Evolutionary conservation across 2,888 invertebrate genomes (phyloP).

Genomic region (Platycheirus rosarum): DNA sequence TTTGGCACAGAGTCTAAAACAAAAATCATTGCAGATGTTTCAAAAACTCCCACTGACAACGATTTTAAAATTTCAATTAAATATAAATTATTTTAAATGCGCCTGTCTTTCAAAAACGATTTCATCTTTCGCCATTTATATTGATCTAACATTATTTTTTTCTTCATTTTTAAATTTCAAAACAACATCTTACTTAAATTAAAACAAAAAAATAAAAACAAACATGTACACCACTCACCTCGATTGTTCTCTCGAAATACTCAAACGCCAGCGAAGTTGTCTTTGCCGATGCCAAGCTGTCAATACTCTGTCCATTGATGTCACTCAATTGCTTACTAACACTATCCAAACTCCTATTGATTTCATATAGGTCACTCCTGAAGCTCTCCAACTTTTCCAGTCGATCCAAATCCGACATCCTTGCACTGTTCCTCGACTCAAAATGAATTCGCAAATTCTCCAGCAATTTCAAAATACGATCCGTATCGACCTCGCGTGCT

Average conservation of each 20-base stretch:
- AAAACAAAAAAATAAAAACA: conserved; percentile 21
- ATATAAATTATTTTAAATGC: conserved; percentile 33
- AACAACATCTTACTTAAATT: conserved; percentile 2
- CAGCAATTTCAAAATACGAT: conserved; percentile 86
- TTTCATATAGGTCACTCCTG: conserved; percentile 87
- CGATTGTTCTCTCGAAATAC: conserved; percentile 90
- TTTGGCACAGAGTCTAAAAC: conserved; percentile 14
- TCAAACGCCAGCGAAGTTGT: conserved; percentile 88
- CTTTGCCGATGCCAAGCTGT: conserved; percentile 88
- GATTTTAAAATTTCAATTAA: conserved; percentile 27
- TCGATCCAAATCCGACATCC: conserved; percentile 86
- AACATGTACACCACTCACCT: conserved; percentile 84
- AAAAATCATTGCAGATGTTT: conserved; percentile 32
- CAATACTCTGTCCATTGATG: conserved; percentile 88
- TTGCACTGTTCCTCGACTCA: conserved; percentile 86
- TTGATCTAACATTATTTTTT: conserved; percentile 6
- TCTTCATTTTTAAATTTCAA: conserved; percentile 45
- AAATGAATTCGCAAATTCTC: conserved; percentile 86
- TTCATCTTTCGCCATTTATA: conserved; percentile 25
- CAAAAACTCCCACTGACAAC: conserved; percentile 15
- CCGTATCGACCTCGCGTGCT: conserved; percentile 87
- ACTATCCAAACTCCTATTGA: conserved; percentile 88
- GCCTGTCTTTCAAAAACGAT: conserved; percentile 5
- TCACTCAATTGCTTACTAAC: conserved; percentile 86
- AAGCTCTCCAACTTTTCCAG: conserved; percentile 88